phyloP scores from a whole-genome alignment of 2,888 invertebrate genomes.

The Capitulum mitella region DNA sequence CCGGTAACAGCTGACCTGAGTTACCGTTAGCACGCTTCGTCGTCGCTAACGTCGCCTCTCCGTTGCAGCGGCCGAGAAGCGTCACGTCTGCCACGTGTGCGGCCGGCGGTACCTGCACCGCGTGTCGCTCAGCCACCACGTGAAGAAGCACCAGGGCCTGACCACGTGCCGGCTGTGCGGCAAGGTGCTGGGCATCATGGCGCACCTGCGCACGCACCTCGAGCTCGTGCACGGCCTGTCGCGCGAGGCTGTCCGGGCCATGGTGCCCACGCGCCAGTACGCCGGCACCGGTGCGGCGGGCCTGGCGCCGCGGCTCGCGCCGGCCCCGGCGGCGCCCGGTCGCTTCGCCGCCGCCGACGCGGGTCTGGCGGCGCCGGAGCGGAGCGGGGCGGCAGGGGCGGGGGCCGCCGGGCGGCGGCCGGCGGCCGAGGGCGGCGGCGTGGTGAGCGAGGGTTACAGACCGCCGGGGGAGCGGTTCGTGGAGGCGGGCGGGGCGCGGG shows the following conservation, averaged over 20 bases:
- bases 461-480: no score
- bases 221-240: neutral
- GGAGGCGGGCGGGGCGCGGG: no score
- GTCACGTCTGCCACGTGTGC: neutral
- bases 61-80: neutral
- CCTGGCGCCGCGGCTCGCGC: neutral
- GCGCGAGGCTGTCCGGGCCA: neutral
- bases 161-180: neutral
- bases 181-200: slow-evolving; percentile 15
- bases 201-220: neutral
- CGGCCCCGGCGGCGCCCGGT: neutral
- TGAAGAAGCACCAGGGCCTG: slow-evolving; percentile 5
- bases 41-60: neutral
- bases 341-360: neutral
- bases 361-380: neutral
- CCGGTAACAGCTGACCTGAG: no score
- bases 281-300: neutral
- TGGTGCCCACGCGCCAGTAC: neutral
- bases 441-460: no score
- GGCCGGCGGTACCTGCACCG: slow-evolving; percentile 11
- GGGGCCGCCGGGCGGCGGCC: neutral
- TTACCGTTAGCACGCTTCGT: no score
- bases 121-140: slow-evolving; percentile 10
- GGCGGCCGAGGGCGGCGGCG: no score
- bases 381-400: neutral